Percentiles rank a stretch among this genome's conserved stretches.
These are phyloP conservation scores for Myotis myotis DNA, from an alignment of 2,797 vertebrate genomes.

Conservation along the genomic window DNA sequence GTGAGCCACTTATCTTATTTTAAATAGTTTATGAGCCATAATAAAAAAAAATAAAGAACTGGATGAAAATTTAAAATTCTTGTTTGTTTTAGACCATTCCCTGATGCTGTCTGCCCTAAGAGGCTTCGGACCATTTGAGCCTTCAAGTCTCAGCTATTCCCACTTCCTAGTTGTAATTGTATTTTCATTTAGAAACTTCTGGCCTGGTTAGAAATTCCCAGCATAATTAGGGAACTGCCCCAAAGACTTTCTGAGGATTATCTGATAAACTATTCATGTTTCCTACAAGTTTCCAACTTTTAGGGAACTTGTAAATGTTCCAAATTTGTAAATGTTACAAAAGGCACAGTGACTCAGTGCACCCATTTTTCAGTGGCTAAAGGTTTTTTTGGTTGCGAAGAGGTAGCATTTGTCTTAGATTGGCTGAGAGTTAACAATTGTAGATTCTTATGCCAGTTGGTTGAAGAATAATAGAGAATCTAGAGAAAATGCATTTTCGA, in stretches of 20 bases:
- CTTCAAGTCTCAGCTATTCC: not conserved
- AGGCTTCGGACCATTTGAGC: too few relatives aligned
- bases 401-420: not conserved
- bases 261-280: not conserved
- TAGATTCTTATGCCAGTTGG: not conserved
- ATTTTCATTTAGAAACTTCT: not conserved
- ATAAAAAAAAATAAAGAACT: not conserved
- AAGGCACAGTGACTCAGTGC: not conserved
- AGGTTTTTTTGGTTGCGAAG: not conserved
- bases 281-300: not conserved
- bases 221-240: not conserved
- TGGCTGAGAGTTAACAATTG: not conserved
- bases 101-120: too few relatives aligned
- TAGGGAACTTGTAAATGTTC: not conserved
- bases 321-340: not conserved
- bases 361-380: not conserved
- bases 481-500: not conserved
- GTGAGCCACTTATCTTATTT: not conserved
- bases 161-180: not conserved
- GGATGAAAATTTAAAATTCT: not conserved
- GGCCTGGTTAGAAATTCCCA: not conserved
- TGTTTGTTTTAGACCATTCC: not conserved
- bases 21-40: not conserved
- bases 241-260: not conserved
- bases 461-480: not conserved